Conservation (phyloP, 1,140 invertebrate genomes). For the Drosophila nikananu region DNA sequence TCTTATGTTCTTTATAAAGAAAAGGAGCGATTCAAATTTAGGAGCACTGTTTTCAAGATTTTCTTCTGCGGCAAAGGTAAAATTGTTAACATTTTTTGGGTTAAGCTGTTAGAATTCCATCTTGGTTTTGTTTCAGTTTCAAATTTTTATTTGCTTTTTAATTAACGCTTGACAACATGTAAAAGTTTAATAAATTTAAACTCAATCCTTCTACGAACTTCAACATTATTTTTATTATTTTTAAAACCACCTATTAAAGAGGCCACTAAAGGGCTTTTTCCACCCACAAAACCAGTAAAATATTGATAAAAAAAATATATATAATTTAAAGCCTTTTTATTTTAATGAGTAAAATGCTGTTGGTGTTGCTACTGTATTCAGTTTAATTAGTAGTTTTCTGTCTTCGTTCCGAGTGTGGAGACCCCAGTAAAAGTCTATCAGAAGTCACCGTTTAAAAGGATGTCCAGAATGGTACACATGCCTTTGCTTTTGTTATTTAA, state of each 20-base stretch:
- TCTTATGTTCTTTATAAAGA: too few relatives aligned
- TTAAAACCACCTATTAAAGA: not conserved
- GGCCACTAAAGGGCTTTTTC: not conserved
- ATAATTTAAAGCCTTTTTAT: not conserved
- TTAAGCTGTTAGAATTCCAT: too few relatives aligned
- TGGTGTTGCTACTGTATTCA: conserved; percentile 2
- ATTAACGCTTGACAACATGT: too few relatives aligned
- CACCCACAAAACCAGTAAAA: not conserved
- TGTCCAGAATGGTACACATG: not conserved
- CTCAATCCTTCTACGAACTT: too few relatives aligned
- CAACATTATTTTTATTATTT: not conserved
- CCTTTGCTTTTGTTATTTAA: not conserved
- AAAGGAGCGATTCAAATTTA: too few relatives aligned
- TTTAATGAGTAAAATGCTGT: conserved; percentile 6
- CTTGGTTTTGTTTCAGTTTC: too few relatives aligned
- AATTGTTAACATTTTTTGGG: too few relatives aligned
- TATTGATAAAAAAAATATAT: not conserved
- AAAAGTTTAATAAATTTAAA: too few relatives aligned
- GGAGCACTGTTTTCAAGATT: too few relatives aligned
- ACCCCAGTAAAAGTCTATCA: conserved; percentile 41
- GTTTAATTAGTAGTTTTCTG: not conserved
- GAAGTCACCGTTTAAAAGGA: conserved; percentile 68
- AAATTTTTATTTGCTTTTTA: too few relatives aligned
- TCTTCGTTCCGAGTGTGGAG: not conserved
- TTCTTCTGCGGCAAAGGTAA: too few relatives aligned